Percentiles rank a stretch among this genome's conserved stretches.
These are phyloP conservation scores for Protaetia brevitarsis DNA, from an alignment of 1,140 invertebrate species.

Conservation along the genomic window DNA sequence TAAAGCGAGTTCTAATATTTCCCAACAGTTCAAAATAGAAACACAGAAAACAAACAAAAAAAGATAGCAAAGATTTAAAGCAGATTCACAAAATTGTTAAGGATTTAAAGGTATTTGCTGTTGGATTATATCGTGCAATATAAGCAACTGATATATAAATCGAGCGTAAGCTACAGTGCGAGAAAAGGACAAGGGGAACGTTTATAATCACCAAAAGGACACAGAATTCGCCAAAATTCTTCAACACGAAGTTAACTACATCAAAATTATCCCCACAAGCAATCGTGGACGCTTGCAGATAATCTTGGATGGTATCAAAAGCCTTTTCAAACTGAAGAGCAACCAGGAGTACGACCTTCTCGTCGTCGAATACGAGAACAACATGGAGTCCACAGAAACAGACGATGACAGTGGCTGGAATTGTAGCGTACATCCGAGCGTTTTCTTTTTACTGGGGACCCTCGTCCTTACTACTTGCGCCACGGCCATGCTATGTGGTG, in stretches of 20 bases:
- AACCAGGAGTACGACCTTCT: slow-evolving; percentile 46
- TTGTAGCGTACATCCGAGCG: slow-evolving; percentile 45
- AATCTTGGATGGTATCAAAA: slow-evolving; percentile 26
- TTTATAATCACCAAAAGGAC: slow-evolving; percentile 13
- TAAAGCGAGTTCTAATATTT: too few species aligned
- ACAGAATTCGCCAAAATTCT: slow-evolving; percentile 18
- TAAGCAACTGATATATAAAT: too few species aligned
- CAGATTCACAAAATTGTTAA: too few species aligned
- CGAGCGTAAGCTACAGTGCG: too few species aligned
- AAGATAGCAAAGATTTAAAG: too few species aligned
- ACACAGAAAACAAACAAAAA: too few species aligned
- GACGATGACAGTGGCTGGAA: slow-evolving; percentile 49
- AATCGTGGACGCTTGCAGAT: slow-evolving; percentile 5
- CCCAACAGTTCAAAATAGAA: too few species aligned
- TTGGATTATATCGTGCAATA: too few species aligned
- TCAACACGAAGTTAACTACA: slow-evolving; percentile 6
- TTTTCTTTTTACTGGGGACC: slow-evolving; percentile 26
- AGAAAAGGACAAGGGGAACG: too few species aligned
- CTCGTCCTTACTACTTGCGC: slow-evolving; percentile 57
- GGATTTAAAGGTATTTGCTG: too few species aligned
- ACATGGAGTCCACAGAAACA: slow-evolving; percentile 41
- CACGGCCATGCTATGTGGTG: slow-evolving; percentile 73
- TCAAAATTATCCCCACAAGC: slow-evolving; percentile 17
- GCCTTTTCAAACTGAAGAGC: slow-evolving; percentile 38
- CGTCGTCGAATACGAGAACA: slow-evolving; percentile 42